Evolutionary conservation across 1,140 invertebrate genomes (phyloP).

Genomic region (Lasioglossum baleicum): DNA sequence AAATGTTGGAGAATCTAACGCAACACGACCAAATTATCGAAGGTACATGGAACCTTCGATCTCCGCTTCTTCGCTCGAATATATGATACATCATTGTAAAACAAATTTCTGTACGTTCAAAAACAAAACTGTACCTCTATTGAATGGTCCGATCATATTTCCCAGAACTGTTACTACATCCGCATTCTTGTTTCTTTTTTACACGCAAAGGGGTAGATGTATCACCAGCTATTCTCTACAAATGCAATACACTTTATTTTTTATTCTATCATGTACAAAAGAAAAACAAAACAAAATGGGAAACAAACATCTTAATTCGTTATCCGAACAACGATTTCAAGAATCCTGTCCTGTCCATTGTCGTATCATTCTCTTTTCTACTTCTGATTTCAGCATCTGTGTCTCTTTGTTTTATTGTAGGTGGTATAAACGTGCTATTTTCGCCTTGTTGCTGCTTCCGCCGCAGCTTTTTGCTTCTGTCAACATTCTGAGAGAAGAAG

Average conservation of each 20-base stretch:
- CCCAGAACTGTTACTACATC: too few relatives aligned
- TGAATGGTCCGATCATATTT: too few relatives aligned
- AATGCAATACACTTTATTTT: not conserved
- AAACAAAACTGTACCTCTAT: too few relatives aligned
- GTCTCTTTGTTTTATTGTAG: conserved; percentile 76
- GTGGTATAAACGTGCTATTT: conserved; percentile 63
- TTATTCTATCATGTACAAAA: not conserved
- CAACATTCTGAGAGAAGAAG: conserved; percentile 91
- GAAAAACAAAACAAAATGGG: too few relatives aligned
- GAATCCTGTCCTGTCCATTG: conserved; percentile 77
- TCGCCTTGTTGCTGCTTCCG: conserved; percentile 74
- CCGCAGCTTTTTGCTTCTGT: conserved; percentile 87
- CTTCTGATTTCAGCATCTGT: conserved; percentile 74
- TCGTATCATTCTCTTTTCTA: conserved; percentile 67
- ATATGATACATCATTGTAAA: conserved; percentile 37
- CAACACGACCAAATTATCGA: conserved; percentile 54
- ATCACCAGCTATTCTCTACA: not conserved
- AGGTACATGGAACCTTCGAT: conserved; percentile 63
- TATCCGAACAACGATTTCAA: conserved; percentile 79
- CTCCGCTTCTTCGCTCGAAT: conserved; percentile 57
- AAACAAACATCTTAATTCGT: not conserved
- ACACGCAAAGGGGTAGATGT: not conserved
- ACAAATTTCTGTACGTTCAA: too few relatives aligned
- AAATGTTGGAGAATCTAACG: conserved; percentile 52
- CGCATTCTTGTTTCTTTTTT: not conserved